Evolutionary conservation across 2,888 invertebrate genomes (phyloP).

Genomic region (Flexamia atlantica): DNA sequence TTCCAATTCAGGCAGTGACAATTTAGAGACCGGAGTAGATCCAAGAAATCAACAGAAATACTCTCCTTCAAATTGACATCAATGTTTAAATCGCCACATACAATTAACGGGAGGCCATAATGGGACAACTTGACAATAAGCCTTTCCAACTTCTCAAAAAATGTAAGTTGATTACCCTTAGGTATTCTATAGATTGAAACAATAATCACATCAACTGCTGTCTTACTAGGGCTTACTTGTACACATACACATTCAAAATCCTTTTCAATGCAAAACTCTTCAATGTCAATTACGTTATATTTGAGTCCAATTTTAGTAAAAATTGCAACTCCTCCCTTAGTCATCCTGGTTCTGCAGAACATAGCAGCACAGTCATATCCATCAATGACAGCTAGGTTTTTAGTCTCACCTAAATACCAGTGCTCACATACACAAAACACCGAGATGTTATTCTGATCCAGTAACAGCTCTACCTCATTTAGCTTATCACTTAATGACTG

Average conservation of each 20-base stretch:
- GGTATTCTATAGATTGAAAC: too few species aligned
- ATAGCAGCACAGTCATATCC: constrained; percentile 15
- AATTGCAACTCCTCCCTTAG: constrained; percentile 9
- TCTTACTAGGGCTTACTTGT: too few species aligned
- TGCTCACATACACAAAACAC: constrained; percentile 5
- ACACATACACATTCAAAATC: neutral
- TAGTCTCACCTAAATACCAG: neutral
- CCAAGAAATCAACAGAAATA: too few species aligned
- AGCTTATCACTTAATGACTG: constrained; percentile 16
- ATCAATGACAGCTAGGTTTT: neutral
- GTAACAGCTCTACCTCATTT: neutral
- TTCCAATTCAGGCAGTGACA: too few species aligned
- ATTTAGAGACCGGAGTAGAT: too few species aligned
- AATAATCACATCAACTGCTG: too few species aligned
- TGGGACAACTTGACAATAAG: too few species aligned
- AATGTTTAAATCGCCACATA: too few species aligned
- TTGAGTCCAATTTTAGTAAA: neutral
- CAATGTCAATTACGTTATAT: neutral
- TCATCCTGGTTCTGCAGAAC: neutral
- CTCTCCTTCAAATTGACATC: too few species aligned
- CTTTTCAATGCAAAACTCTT: constrained; percentile 10
- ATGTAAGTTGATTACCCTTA: too few species aligned
- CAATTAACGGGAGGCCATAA: too few species aligned
- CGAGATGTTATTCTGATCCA: neutral
- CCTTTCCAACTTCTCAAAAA: too few species aligned